Evolutionary conservation across 2,888 invertebrate species (phyloP), one percentile per base, ranked within the genome.

Genomic region (Pogonocherus hispidulus): DNA sequence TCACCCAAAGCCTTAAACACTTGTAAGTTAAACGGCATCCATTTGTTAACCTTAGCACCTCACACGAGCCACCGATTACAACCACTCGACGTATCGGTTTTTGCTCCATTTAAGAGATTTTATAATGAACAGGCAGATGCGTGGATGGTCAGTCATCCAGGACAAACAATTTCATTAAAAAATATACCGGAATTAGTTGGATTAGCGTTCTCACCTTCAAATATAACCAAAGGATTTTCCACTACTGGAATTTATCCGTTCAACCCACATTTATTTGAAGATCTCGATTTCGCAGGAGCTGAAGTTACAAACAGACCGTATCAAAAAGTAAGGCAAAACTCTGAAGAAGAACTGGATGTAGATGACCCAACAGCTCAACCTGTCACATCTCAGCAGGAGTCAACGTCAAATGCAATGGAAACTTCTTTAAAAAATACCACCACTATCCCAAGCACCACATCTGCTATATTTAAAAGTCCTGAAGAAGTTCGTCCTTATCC

Each of bases 241-340:
- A 54, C 66, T 19, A 66, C 66, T 52, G 62, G 66, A 52, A 66
- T 66, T 66, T 66, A 54, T 66, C 66, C 66, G n/a, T 66, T 66
- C 62, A 66, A 66, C 49, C 66, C 51, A 54, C 66, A 66, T 66
- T 46, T 67, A 67, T 67, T 67, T 67, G 56, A 67, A 55, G 67
- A 67, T 49, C 62, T 63, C 49, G 67, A 67, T 67, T 63, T 63
- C 57, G 63, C 67, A 56, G 57, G 65, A 59, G 56, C 63, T 20
- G 67, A 67, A 67, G 67, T 55, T 67, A 63, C 67, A 37, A 67
- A 67, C 63, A 63, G 67, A 63, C 63, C 67, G 14, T 47, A 46
- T 55, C 67, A 62, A 47, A 62, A 62, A 63, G 62, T 55, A 54
- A 23, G 22, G 23, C 49, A 56, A 56, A 47, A 63, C 44, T 35